Conservation (phyloP, 2,113 vertebrate genomes). For the Centropus unirufus region DNA sequence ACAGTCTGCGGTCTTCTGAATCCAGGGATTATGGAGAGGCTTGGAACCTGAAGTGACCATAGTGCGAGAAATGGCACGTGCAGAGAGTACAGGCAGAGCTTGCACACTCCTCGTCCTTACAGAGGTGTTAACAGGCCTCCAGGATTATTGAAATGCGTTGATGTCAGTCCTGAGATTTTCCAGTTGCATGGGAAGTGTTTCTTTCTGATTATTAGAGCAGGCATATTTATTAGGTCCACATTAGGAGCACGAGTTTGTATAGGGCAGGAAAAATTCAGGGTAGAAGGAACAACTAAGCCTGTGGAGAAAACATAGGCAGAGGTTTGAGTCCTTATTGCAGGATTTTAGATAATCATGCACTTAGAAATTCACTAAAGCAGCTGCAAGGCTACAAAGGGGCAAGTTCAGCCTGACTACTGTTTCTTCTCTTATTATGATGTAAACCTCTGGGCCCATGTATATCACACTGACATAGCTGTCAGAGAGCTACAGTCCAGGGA, state of each 20-base stretch:
- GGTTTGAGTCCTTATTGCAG: background rate
- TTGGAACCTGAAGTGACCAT: background rate
- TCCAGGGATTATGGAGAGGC: background rate
- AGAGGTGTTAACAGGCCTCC: background rate
- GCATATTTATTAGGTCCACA: background rate
- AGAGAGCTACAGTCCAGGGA: background rate
- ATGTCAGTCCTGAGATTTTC: background rate
- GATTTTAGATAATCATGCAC: background rate
- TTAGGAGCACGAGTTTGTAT: background rate
- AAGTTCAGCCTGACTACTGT: background rate
- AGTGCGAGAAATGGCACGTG: background rate
- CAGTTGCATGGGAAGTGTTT: background rate
- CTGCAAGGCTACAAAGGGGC: background rate
- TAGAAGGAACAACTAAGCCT: background rate
- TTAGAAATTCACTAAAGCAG: background rate
- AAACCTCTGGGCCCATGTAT: background rate
- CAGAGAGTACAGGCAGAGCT: background rate
- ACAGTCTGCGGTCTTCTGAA: background rate
- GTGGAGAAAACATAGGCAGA: background rate
- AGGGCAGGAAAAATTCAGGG: background rate
- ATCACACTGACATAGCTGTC: background rate
- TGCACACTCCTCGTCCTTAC: background rate
- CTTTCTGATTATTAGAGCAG: background rate
- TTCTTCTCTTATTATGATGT: background rate
- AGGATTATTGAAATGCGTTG: background rate